Conservation (phyloP, 2,113 vertebrate genomes). For the Odocoileus hemionus region DNA sequence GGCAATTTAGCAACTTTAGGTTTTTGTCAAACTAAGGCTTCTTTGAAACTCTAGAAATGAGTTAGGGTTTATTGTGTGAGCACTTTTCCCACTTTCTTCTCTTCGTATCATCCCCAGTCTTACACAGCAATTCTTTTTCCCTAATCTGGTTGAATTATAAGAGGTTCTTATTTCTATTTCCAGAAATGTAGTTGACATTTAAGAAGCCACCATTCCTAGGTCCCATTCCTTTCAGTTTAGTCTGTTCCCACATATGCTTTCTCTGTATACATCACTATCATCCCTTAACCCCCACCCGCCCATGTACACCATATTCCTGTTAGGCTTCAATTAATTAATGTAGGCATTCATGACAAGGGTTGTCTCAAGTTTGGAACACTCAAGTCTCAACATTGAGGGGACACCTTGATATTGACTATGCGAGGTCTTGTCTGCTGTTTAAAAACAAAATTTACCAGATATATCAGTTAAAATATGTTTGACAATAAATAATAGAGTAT, state of each 20-base stretch:
- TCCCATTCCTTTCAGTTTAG: not conserved
- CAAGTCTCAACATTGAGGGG: not conserved
- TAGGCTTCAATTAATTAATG: not conserved
- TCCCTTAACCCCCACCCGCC: rapidly evolving
- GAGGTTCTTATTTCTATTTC: conserved; percentile 22
- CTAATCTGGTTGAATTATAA: not conserved
- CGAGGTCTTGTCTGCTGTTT: not conserved
- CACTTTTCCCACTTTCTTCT: not conserved
- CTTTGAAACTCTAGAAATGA: conserved; percentile 21
- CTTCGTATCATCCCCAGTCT: not conserved
- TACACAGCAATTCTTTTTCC: not conserved
- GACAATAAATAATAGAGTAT: not conserved
- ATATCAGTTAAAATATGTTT: not conserved
- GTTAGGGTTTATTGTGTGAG: not conserved
- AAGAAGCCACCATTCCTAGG: not conserved
- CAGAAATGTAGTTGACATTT: not conserved
- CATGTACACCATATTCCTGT: not conserved
- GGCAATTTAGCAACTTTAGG: conserved; percentile 41
- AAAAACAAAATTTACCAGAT: not conserved
- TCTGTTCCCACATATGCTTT: not conserved
- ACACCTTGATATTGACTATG: not conserved
- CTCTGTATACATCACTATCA: not conserved
- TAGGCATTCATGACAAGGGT: not conserved
- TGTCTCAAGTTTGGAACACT: not conserved
- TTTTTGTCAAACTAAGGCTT: conserved; percentile 50